A percentile compares a stretch with the other conserved stretches of the same genome.
phyloP scores from a whole-genome alignment of 2,797 vertebrate species.

The Propithecus perrieri region DNA sequence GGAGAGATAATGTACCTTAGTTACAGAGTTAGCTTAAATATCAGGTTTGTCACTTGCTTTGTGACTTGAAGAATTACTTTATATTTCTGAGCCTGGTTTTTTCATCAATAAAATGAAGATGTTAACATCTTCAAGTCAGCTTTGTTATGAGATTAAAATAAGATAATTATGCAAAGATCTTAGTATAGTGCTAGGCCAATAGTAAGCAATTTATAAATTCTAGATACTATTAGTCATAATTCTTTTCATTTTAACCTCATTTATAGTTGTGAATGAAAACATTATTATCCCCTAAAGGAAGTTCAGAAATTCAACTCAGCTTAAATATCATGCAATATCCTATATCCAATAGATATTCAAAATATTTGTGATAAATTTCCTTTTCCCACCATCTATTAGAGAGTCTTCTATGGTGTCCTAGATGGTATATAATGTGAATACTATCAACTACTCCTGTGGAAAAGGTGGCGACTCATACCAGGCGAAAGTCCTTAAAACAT shows the following conservation, averaged over 20 bases:
- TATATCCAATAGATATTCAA: not conserved
- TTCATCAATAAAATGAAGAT: constrained; percentile 47
- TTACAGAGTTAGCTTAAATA: constrained; percentile 70
- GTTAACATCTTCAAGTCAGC: constrained; percentile 25
- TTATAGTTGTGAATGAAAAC: constrained; percentile 43
- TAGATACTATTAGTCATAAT: constrained; percentile 48
- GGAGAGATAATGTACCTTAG: constrained; percentile 62
- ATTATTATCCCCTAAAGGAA: not conserved
- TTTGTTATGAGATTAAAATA: constrained; percentile 14
- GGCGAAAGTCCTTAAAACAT: not conserved
- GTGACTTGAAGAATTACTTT: constrained; percentile 40
- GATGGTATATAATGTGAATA: constrained; percentile 1
- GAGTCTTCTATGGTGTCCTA: not conserved
- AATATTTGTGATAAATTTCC: constrained; percentile 9
- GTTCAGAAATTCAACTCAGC: not conserved
- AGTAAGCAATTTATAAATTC: constrained; percentile 34
- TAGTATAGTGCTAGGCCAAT: not conserved
- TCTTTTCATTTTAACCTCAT: constrained; percentile 46
- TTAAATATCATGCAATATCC: constrained; percentile 20
- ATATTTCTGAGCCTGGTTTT: constrained; percentile 3
- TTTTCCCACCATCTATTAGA: not conserved
- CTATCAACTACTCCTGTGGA: not conserved
- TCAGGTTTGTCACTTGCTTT: constrained; percentile 53
- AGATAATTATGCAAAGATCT: constrained; percentile 46
- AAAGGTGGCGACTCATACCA: not conserved